Evolutionary conservation across 2,113 vertebrate genomes (phyloP).

Genomic region (Mobula birostris): DNA sequence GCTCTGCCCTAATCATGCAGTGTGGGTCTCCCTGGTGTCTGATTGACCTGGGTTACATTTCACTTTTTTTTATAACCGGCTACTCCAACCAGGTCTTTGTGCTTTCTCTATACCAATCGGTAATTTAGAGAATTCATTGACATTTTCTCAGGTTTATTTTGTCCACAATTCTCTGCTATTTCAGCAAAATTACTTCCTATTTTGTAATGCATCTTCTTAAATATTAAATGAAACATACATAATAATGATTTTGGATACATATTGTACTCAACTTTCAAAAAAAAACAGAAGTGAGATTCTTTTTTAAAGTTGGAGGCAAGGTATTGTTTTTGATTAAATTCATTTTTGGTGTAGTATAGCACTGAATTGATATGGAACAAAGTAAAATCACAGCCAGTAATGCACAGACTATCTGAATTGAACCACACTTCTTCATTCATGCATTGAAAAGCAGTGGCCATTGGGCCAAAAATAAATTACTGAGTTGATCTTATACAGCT

Average conservation of each 20-base stretch:
- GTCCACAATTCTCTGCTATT: neutral
- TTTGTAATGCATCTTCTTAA: neutral
- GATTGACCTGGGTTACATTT: neutral
- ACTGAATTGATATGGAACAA: slow-evolving; percentile 18
- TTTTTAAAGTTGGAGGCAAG: neutral
- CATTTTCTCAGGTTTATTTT: neutral
- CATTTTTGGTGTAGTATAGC: neutral
- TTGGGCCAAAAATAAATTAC: slow-evolving; percentile 30
- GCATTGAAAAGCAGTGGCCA: slow-evolving; percentile 31
- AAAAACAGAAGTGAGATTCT: neutral
- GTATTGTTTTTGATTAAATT: slow-evolving; percentile 5
- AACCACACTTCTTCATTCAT: slow-evolving; percentile 34
- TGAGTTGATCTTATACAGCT: slow-evolving; percentile 19
- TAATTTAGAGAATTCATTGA: neutral
- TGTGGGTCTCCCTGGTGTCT: neutral
- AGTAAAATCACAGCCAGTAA: neutral
- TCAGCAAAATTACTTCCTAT: neutral
- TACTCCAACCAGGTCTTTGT: neutral
- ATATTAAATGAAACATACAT: neutral
- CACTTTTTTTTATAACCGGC: neutral
- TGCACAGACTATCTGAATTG: slow-evolving; percentile 25
- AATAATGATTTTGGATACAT: neutral
- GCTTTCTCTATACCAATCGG: neutral
- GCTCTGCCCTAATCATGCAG: neutral
- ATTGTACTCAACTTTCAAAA: neutral